Base-by-base conservation (phyloP, 2,797 vertebrate genomes). In the Eptatretus atami region DNA sequence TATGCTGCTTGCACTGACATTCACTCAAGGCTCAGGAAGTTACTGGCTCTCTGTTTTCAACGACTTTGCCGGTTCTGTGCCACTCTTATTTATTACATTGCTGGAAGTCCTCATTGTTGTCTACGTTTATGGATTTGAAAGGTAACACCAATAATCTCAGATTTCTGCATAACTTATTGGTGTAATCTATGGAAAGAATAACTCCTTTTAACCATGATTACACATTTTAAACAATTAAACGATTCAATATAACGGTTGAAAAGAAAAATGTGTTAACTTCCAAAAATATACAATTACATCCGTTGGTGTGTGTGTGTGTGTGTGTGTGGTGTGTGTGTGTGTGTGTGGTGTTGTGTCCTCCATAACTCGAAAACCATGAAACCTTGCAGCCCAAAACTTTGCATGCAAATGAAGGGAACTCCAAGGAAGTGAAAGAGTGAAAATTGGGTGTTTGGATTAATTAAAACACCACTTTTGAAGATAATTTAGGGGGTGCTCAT, bases 31-130 rank as follows among this genome's bases (percentile, higher is more conserved):
- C 52, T 93, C 84, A 0, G 88, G 88, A 5, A 86, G 76, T 74
- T 93, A 94, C 72, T 93, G 87, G 87, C 74, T 94, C 53, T 82
- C 86, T 71, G 71, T 86, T 66, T 90, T 92, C 15, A 87, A 87
- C 68, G 72, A 65, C 68, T 82, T 80, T 0, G 80, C 77, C 6
- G 79, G 72, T 13, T 81, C 84, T 0, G 31, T 86, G 10, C 82
- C 82, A 67, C 75, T 93, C 55, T 73, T 92, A 63, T 63, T 85
- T 68, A 70, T 92, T 0, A 81, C 82, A n/a, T 78, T 85, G 68
- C 78, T 80, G 63, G 85, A 94, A 72, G 69, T 85, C 14, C 53
- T 73, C 1, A 77, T 74, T 2, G 75, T 88, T 13, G 63, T 67
- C 1, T 79, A 79, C 1, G 6, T 84, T 64, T 78, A 78, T 1